Percentiles rank a stretch among this genome's conserved stretches.
Evolutionary conservation across 2,888 invertebrate genomes (phyloP).

Genomic region (Stenichneumon culpator): DNA sequence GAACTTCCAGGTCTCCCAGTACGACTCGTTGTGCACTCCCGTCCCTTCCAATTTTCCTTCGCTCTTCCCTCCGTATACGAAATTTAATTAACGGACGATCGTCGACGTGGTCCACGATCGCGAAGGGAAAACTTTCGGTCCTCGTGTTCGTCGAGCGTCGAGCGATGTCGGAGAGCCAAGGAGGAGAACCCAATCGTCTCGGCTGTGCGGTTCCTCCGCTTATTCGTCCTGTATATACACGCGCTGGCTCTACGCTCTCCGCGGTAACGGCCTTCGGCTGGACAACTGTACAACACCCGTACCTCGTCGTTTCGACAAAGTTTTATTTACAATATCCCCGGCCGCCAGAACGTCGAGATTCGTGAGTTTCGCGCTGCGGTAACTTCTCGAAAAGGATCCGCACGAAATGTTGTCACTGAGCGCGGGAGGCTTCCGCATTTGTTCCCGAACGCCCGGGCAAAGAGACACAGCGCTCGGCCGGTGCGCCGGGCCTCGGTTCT

Average conservation of each 20-base stretch:
- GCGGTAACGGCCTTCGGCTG: neutral
- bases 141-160: constrained; percentile 40
- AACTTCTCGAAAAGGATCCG: constrained; percentile 38
- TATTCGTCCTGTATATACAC: neutral
- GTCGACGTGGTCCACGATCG: constrained; percentile 47
- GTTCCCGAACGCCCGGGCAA: constrained; percentile 47
- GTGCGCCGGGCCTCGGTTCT: constrained; percentile 45
- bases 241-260: neutral
- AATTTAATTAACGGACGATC: constrained; percentile 62
- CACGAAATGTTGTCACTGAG: constrained; percentile 14
- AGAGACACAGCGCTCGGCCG: constrained; percentile 29
- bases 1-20: constrained; percentile 35
- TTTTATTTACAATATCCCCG: constrained; percentile 70
- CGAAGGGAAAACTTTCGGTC: constrained; percentile 53
- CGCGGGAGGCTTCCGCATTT: constrained; percentile 25
- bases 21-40: constrained; percentile 25
- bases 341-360: constrained; percentile 41
- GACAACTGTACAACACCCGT: constrained; percentile 41
- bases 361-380: neutral
- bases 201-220: constrained; percentile 2
- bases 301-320: constrained; percentile 45
- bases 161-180: constrained; percentile 5
- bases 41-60: neutral
- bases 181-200: constrained; percentile 28
- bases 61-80: constrained; percentile 35